phyloP scores from a whole-genome alignment of 2,797 vertebrate species.

The Psittacula derbiana region DNA sequence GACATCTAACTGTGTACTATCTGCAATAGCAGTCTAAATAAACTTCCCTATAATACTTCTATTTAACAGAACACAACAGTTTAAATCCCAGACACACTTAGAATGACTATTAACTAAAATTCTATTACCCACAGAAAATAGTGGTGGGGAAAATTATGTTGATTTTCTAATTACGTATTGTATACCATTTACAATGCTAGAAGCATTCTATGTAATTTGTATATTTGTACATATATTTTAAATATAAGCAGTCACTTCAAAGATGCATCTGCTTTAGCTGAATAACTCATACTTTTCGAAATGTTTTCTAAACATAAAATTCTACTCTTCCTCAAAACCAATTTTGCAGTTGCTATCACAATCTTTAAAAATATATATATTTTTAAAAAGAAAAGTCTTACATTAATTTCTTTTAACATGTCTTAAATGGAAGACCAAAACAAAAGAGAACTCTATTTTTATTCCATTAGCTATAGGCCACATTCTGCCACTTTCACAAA shows the following conservation, averaged over 20 bases:
- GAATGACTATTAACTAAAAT: constrained; percentile 5
- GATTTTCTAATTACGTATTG: not conserved
- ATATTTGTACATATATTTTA: not conserved
- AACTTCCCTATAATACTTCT: not conserved
- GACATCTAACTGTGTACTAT: not conserved
- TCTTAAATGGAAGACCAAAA: not conserved
- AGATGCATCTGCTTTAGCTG: not conserved
- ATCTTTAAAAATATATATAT: not conserved
- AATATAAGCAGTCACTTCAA: not conserved
- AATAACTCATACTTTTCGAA: not conserved
- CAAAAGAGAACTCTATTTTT: not conserved
- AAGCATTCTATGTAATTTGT: not conserved
- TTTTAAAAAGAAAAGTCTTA: not conserved
- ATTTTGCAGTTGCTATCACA: not conserved
- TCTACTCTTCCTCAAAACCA: not conserved
- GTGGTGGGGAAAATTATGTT: not conserved
- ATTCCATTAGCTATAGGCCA: not conserved
- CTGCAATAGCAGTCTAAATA: not conserved
- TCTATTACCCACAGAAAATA: not conserved
- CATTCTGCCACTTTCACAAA: not conserved
- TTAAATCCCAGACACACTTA: not conserved
- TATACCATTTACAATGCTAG: not conserved
- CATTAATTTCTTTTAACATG: not conserved
- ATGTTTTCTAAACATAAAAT: not conserved
- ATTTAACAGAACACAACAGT: not conserved